Conservation (phyloP, 2,113 vertebrate species). For the Baryphthengus martii region DNA sequence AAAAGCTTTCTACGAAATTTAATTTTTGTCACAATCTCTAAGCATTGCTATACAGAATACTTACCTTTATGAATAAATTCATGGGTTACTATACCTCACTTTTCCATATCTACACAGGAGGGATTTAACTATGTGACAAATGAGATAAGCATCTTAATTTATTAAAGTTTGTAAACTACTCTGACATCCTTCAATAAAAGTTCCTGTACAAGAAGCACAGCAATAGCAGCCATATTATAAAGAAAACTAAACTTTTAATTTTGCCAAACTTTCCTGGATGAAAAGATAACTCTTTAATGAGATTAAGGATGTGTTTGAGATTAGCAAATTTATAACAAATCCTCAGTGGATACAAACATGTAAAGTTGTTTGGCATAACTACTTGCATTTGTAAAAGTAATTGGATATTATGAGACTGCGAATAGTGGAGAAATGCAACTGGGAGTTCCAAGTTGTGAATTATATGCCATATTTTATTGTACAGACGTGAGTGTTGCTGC, state of each 20-base stretch:
- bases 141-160: slow-evolving; percentile 42
- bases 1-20: not conserved
- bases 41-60: not conserved
- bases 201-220: not conserved
- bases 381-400: slow-evolving; percentile 58
- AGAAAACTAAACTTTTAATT: slow-evolving; percentile 46
- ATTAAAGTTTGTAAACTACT: slow-evolving; percentile 47
- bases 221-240: slow-evolving; percentile 3
- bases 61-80: slow-evolving; percentile 9
- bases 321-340: slow-evolving; percentile 56
- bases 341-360: slow-evolving; percentile 35
- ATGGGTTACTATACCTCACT: not conserved
- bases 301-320: slow-evolving; percentile 42
- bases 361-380: slow-evolving; percentile 38
- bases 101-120: not conserved
- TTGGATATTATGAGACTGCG: slow-evolving; percentile 46
- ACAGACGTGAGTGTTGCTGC: not conserved
- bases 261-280: not conserved
- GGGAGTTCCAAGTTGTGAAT: slow-evolving; percentile 37
- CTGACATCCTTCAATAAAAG: not conserved
- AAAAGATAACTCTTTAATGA: slow-evolving; percentile 55
- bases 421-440: slow-evolving; percentile 33
- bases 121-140: slow-evolving; percentile 42
- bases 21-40: not conserved
- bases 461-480: slow-evolving; percentile 50